phyloP scores from a whole-genome alignment of 2,797 vertebrate genomes.

The Anas georgica region DNA sequence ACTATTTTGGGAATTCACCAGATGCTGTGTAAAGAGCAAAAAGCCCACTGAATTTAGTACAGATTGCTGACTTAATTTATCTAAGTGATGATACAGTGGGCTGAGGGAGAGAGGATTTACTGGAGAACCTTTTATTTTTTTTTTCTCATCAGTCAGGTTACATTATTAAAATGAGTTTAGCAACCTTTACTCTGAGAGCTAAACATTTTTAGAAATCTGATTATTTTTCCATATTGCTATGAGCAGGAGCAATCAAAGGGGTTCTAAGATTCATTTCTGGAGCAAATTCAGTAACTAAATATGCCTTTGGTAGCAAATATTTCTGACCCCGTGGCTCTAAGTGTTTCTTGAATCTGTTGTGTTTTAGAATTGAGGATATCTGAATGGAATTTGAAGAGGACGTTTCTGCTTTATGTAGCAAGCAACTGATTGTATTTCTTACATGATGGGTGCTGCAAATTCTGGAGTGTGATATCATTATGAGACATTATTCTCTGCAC shows the following conservation, averaged over 20 bases:
- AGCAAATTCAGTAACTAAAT: background rate
- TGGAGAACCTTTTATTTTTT: background rate
- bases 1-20: constrained; percentile 46
- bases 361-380: background rate
- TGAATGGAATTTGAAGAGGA: background rate
- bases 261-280: background rate
- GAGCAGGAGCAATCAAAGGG: background rate
- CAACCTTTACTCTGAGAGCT: background rate
- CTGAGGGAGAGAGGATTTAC: constrained; percentile 33
- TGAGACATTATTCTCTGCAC: background rate
- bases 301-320: background rate
- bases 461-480: background rate
- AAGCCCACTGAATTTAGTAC: background rate
- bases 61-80: constrained; percentile 41
- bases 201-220: background rate
- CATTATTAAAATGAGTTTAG: constrained; percentile 24
- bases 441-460: background rate
- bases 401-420: background rate
- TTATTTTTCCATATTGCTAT: background rate
- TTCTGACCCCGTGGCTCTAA: background rate
- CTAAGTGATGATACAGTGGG: constrained; percentile 7
- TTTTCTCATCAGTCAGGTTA: background rate
- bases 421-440: background rate
- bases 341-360: background rate
- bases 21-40: constrained; percentile 4